Evolutionary conservation across 2,888 invertebrate species (phyloP), one percentile per base, ranked within the genome.

Genomic region (Cerceris ruficornis): DNA sequence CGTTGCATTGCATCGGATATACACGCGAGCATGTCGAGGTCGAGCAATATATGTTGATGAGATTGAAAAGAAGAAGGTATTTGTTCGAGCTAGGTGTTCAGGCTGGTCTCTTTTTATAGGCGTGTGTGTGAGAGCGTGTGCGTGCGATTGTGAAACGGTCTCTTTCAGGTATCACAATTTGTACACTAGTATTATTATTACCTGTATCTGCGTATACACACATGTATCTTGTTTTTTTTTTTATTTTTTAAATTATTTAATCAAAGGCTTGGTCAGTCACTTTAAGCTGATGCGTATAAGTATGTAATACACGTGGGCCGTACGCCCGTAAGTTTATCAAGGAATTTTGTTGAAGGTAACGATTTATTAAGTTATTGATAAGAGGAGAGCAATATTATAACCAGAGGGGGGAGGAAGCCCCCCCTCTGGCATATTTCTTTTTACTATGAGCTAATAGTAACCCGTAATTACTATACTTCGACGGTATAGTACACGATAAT

Each of bases 221-320:
- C 66, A 62, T 67, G 60, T 60, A 64, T 74, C 58, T 68, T 81
- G 68, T 81, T 82, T 85, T 78, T 68, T 81, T 82, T 85, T 78
- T 68, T 82, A 78, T 78, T 78, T 69, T 81, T 83, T 86, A 86
- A 88, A 88, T 88, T 88, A 88, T 88, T 88, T 80, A 83, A 84
- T 81, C 66, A 55, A 77, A 66, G 69, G 71, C 74, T 77, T 76
- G 69, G 71, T 85, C 75, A 72, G 67, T 68, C 67, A 41, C 43
- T 70, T 57, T 39, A 76, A n/a, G 65, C 69, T 58, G 69, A 66
- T 73, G 49, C 41, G 70, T 28, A 57, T 28, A 67, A 75, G 58
- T 77, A 54, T 69, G 52, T 69, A 14, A 64, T 55, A 61, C 14
- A 59, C 69, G 64, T 55, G 55, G 46, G 42, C 69, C 52, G 28